phyloP scores from a whole-genome alignment of 2,888 invertebrate genomes.

The Polietes domitor region DNA sequence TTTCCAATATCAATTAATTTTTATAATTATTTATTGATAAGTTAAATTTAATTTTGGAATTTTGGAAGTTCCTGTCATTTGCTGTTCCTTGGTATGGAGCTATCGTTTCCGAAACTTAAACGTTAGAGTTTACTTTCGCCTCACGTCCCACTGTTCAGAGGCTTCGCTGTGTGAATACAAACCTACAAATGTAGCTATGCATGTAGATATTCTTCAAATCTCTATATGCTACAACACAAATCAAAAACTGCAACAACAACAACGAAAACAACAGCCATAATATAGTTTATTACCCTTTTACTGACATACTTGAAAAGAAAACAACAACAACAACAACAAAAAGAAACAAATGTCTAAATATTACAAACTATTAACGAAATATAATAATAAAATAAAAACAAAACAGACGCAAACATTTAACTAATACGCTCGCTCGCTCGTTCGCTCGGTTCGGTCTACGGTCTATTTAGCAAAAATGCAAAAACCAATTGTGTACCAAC shows the following conservation, averaged over 20 bases:
- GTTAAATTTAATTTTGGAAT: no score
- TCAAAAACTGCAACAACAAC: not conserved
- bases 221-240: not conserved
- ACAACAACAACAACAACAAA: no score
- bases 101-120: no score
- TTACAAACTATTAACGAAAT: not conserved
- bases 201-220: not conserved
- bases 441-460: no score
- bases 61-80: no score
- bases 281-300: slow-evolving; percentile 12
- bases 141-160: not conserved
- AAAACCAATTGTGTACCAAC: slow-evolving; percentile 11
- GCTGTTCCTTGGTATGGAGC: no score
- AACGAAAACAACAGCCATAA: not conserved
- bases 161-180: not conserved
- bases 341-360: slow-evolving; percentile 6
- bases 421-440: no score
- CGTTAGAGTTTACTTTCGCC: no score
- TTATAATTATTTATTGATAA: no score
- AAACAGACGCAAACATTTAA: slow-evolving; percentile 35
- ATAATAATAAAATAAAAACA: slow-evolving; percentile 14
- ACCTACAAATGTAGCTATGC: not conserved
- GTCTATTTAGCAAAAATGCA: slow-evolving; percentile 63
- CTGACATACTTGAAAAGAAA: slow-evolving; percentile 13
- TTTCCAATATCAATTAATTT: no score